These are phyloP conservation scores for Paralichthys olivaceus DNA, from an alignment of 2,113 vertebrate genomes.

Conservation along the genomic window DNA sequence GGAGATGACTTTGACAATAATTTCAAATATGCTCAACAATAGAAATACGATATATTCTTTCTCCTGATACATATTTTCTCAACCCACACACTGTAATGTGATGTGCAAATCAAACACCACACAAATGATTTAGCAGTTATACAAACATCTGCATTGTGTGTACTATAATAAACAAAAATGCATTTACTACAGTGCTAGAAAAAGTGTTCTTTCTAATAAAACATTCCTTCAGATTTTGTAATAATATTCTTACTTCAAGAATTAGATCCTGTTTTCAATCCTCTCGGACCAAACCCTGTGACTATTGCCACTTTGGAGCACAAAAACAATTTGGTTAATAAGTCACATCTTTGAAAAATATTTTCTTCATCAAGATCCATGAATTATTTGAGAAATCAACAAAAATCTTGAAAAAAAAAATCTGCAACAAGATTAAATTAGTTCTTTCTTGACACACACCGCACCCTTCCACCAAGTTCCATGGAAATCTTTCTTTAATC, in stretches of 20 bases:
- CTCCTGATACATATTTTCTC: slow-evolving; percentile 6
- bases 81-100: background rate
- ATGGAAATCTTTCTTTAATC: too few relatives aligned
- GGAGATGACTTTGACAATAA: background rate
- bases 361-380: too few relatives aligned
- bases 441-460: background rate
- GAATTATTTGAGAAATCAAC: too few relatives aligned
- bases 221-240: background rate
- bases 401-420: too few relatives aligned
- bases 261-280: too few relatives aligned
- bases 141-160: background rate
- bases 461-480: too few relatives aligned
- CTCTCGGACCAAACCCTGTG: too few relatives aligned
- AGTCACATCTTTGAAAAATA: too few relatives aligned
- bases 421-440: background rate
- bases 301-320: too few relatives aligned
- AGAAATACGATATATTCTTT: slow-evolving; percentile 3
- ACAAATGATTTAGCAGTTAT: background rate
- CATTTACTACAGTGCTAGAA: background rate
- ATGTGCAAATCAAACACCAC: background rate
- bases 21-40: background rate
- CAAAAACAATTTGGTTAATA: too few relatives aligned
- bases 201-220: background rate
- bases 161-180: background rate
- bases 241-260: too few relatives aligned